Conservation (phyloP, 92 coral and sea anemone species). For the Siderastrea siderea region DNA sequence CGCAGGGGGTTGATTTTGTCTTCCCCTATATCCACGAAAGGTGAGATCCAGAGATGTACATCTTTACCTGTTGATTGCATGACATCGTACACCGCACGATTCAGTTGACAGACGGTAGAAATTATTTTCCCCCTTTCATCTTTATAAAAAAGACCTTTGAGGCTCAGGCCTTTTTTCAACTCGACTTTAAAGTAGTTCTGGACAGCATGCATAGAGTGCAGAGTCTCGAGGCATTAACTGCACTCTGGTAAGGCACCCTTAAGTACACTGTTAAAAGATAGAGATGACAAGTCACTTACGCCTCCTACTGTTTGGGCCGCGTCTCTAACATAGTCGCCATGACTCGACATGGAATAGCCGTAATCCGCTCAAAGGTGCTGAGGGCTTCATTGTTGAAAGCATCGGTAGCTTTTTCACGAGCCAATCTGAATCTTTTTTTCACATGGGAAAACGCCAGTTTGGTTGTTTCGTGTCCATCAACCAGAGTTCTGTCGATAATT, state of each 20-base stretch:
- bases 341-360: slow-evolving; percentile 59
- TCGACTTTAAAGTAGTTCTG: slow-evolving; percentile 12
- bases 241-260: too few species aligned
- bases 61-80: not conserved
- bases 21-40: not conserved
- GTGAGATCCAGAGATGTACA: not conserved
- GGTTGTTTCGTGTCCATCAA: slow-evolving; percentile 5
- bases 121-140: slow-evolving; percentile 37
- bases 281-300: slow-evolving; percentile 18
- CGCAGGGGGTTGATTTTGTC: slow-evolving; percentile 4
- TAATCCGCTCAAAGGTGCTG: slow-evolving; percentile 48
- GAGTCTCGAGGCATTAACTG: slow-evolving; percentile 42
- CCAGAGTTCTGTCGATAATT: not conserved
- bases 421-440: slow-evolving; percentile 44
- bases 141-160: slow-evolving; percentile 23
- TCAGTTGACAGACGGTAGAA: slow-evolving; percentile 32
- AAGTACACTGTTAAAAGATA: too few species aligned
- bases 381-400: slow-evolving; percentile 71
- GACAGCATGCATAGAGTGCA: slow-evolving; percentile 52
- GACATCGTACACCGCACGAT: slow-evolving; percentile 34
- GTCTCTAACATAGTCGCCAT: slow-evolving; percentile 69
- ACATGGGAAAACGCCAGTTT: slow-evolving; percentile 19
- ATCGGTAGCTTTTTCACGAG: slow-evolving; percentile 62
- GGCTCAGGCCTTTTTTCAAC: not conserved
- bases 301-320: slow-evolving; percentile 23